phyloP scores from a whole-genome alignment of 2,113 vertebrate species.

The Odontesthes bonariensis region DNA sequence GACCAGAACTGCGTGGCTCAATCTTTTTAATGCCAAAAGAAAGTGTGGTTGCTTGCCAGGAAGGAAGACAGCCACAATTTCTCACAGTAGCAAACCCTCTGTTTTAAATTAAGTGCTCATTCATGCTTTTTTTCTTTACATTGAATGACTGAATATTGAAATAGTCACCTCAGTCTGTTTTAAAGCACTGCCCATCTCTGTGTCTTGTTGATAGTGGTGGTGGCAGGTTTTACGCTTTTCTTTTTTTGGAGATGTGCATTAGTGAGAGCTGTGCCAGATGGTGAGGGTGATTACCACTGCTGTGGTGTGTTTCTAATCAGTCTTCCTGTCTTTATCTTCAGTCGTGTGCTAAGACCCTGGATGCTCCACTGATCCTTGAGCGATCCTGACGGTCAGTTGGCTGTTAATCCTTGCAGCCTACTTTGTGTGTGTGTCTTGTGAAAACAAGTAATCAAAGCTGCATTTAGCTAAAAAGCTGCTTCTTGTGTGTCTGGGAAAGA shows the following conservation, averaged over 20 bases:
- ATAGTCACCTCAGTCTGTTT: neutral
- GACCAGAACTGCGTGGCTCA: neutral
- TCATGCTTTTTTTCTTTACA: neutral
- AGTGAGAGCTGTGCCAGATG: neutral
- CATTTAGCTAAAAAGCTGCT: neutral
- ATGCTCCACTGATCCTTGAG: neutral
- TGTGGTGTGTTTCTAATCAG: neutral
- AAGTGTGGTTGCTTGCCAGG: slow-evolving; percentile 45
- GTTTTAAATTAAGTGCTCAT: neutral
- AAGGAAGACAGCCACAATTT: slow-evolving; percentile 8
- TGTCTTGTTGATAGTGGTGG: neutral
- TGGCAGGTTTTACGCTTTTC: neutral
- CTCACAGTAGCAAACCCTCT: slow-evolving; percentile 6
- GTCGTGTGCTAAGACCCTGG: neutral
- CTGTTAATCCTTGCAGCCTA: too few species aligned
- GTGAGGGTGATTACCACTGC: neutral
- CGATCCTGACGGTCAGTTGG: too few species aligned
- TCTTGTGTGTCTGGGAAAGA: neutral
- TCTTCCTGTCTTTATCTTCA: neutral
- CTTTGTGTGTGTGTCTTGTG: too few species aligned
- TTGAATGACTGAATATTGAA: slow-evolving; percentile 1
- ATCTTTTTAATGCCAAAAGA: slow-evolving; percentile 35
- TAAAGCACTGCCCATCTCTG: neutral
- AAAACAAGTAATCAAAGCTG: too few species aligned
- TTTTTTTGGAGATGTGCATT: neutral